Conservation (phyloP, 2,113 vertebrate genomes). For the Ascaphus truei region DNA sequence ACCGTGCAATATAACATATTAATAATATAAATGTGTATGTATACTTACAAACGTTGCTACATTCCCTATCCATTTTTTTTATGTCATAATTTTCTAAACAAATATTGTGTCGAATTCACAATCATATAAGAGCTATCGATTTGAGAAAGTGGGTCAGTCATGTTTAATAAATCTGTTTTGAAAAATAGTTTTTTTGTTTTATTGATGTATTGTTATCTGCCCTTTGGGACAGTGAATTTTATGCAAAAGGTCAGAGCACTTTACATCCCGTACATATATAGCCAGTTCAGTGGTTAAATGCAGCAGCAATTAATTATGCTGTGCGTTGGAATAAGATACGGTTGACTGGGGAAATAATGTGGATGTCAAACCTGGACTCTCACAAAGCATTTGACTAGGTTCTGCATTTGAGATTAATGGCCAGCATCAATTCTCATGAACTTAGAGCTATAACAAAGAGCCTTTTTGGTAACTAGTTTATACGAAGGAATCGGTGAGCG, state of each 20-base stretch:
- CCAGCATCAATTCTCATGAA: conserved; percentile 36
- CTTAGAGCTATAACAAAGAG: conserved; percentile 33
- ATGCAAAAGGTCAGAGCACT: conserved; percentile 39
- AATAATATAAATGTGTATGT: no score
- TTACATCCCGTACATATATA: conserved; percentile 25
- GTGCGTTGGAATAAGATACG: conserved; percentile 32
- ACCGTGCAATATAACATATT: no score
- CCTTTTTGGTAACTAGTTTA: conserved; percentile 9
- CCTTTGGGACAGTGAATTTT: conserved; percentile 29
- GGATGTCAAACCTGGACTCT: conserved; percentile 34
- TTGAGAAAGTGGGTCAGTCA: background rate
- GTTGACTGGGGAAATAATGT: conserved; percentile 38
- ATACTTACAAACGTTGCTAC: no score
- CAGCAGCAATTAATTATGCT: conserved; percentile 34
- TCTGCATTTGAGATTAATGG: conserved; percentile 35
- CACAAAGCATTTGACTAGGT: conserved; percentile 38
- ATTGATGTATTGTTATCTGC: conserved; percentile 22
- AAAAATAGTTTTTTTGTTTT: background rate
- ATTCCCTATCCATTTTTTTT: background rate
- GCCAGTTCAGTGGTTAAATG: conserved; percentile 39
- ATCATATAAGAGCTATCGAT: conserved; percentile 17
- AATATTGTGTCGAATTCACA: background rate
- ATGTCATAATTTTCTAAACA: background rate
- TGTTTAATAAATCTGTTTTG: conserved; percentile 12
- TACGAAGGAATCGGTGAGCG: background rate